phyloP scores from a whole-genome alignment of 2,797 vertebrate genomes.

The Helarctos malayanus region DNA sequence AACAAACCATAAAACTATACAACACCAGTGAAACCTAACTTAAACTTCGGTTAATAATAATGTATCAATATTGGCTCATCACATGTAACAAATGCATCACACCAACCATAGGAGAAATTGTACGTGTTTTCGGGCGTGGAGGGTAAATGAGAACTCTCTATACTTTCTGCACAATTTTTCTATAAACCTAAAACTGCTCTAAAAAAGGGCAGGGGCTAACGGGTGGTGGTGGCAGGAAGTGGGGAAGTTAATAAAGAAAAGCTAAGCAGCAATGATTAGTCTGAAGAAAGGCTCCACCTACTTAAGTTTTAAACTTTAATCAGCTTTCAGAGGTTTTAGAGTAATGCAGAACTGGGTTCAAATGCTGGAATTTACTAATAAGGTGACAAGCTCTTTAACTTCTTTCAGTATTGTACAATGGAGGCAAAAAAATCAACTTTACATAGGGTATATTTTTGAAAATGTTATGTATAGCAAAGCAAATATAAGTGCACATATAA shows the following conservation, averaged over 20 bases:
- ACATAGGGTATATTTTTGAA: background rate
- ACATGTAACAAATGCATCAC: background rate
- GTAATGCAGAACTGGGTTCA: background rate
- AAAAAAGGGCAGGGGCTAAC: background rate
- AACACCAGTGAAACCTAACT: background rate
- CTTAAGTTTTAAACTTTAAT: constrained; percentile 40
- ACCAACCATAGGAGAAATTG: background rate
- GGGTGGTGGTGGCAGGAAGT: background rate
- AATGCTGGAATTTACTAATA: background rate
- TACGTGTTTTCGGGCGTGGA: background rate
- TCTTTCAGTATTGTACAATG: constrained; percentile 4
- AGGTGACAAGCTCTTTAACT: constrained; percentile 31
- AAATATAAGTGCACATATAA: background rate
- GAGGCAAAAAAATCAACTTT: background rate
- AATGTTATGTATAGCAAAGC: background rate
- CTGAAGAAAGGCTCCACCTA: background rate
- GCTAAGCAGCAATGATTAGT: background rate
- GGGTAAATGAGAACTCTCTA: background rate
- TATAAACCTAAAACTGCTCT: constrained; percentile 28
- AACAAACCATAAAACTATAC: background rate
- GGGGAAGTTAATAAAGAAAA: background rate
- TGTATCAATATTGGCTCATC: background rate
- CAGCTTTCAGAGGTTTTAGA: constrained; percentile 1
- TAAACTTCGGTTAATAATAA: background rate
- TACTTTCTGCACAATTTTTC: background rate